Evolutionary conservation across 1,140 invertebrate genomes (phyloP).

Genomic region (Drosophila pachea): DNA sequence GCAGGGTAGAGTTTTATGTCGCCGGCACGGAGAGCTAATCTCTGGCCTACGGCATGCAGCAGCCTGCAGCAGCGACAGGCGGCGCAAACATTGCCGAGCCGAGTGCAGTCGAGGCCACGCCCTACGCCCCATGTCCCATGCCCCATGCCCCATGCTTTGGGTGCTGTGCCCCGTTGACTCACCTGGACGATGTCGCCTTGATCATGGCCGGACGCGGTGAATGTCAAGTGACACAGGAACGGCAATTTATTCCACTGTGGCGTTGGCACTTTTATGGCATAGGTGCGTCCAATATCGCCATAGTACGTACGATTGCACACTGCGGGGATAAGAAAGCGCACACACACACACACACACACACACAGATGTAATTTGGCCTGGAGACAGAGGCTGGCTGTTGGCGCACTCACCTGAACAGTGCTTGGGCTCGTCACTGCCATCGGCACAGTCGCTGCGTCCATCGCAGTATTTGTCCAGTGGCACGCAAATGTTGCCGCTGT

Average conservation of each 20-base stretch:
- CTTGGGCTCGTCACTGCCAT: slow-evolving; percentile 89
- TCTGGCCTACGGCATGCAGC: slow-evolving; percentile 58
- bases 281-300: slow-evolving; percentile 90
- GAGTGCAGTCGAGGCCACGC: neutral
- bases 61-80: slow-evolving; percentile 51
- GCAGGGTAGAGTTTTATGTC: slow-evolving; percentile 58
- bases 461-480: slow-evolving; percentile 92
- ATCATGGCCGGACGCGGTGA: slow-evolving; percentile 90
- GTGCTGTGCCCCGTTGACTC: slow-evolving; percentile 72
- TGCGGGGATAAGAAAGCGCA: slow-evolving; percentile 48
- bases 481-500: slow-evolving; percentile 85
- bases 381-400: neutral
- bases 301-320: slow-evolving; percentile 93
- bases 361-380: neutral
- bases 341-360: slow-evolving; percentile 10
- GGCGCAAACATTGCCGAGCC: slow-evolving; percentile 40
- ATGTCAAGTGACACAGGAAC: slow-evolving; percentile 92
- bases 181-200: slow-evolving; percentile 92
- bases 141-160: too few species aligned
- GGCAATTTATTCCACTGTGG: slow-evolving; percentile 86
- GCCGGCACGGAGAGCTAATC: slow-evolving; percentile 59
- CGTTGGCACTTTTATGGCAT: slow-evolving; percentile 85
- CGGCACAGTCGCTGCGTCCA: slow-evolving; percentile 89
- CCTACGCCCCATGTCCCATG: neutral
- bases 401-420: slow-evolving; percentile 86